phyloP scores from a whole-genome alignment of 2,113 vertebrate species.

The Cyphomyrus plagiostoma region DNA sequence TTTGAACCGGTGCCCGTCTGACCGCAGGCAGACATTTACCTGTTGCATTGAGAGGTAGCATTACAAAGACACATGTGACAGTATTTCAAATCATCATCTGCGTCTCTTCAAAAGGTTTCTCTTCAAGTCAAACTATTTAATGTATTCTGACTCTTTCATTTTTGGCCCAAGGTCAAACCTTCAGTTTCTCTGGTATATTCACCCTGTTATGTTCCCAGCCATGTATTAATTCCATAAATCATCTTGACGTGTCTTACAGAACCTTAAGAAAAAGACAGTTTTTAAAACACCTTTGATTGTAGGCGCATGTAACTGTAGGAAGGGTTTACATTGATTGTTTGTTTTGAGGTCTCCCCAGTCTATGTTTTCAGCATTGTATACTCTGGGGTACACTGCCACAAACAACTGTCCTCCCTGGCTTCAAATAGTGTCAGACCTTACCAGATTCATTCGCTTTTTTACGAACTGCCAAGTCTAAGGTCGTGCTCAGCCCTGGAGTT shows the following conservation, averaged over 20 bases:
- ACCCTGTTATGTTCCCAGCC: conserved; percentile 9
- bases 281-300: conserved; percentile 51
- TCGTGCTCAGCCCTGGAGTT: neutral
- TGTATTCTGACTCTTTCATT: conserved; percentile 2
- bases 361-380: neutral
- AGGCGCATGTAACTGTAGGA: conserved; percentile 48
- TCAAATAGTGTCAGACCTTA: neutral
- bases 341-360: conserved; percentile 41
- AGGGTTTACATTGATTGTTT: conserved; percentile 54
- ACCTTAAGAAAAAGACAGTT: conserved; percentile 38
- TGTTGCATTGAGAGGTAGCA: neutral
- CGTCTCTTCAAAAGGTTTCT: neutral
- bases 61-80: neutral
- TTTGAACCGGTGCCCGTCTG: neutral
- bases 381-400: neutral
- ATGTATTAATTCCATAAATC: conserved; percentile 34
- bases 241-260: conserved; percentile 36
- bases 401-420: neutral
- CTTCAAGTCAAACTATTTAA: neutral
- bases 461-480: neutral
- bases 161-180: conserved; percentile 46
- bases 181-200: conserved; percentile 28
- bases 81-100: neutral
- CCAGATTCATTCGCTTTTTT: neutral
- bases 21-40: neutral